Percentiles rank a stretch among this genome's conserved stretches.
phyloP scores from a whole-genome alignment of 2,113 vertebrate species.

The Marmota flaviventris region DNA sequence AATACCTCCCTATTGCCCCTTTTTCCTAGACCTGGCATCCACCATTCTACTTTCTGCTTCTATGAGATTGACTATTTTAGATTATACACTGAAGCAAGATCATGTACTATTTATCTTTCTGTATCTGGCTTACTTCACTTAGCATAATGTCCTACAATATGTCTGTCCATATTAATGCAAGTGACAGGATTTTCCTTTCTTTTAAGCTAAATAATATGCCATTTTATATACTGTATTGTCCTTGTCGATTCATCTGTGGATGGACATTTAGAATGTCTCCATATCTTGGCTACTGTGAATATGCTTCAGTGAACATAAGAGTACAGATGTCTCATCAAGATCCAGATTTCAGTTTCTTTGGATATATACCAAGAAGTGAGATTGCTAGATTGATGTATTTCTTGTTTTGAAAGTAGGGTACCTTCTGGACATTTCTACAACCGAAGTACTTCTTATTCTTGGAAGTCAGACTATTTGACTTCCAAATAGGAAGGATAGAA shows the following conservation, averaged over 20 bases:
- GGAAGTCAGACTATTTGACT: constrained; percentile 14
- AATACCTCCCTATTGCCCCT: not conserved
- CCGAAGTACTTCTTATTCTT: constrained; percentile 34
- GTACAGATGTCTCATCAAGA: not conserved
- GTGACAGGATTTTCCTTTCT: not conserved
- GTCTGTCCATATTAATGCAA: not conserved
- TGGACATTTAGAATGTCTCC: not conserved
- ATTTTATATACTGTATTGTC: not conserved
- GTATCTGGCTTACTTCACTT: not conserved
- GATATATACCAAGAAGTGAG: not conserved
- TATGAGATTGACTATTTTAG: not conserved
- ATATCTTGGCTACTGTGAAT: not conserved
- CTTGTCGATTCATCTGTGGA: not conserved
- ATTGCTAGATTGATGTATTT: not conserved
- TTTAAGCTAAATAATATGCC: not conserved
- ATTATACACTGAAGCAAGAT: not conserved
- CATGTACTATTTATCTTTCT: not conserved
- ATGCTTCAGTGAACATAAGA: not conserved
- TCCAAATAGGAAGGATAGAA: not conserved
- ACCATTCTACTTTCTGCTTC: not conserved
- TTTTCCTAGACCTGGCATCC: not conserved
- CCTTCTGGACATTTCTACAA: not conserved
- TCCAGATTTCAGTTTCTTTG: not conserved
- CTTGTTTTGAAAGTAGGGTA: constrained; percentile 10
- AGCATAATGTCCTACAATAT: not conserved